These are phyloP conservation scores for Gallinago stenura DNA, from an alignment of 2,797 vertebrate species.

Conservation along the genomic window DNA sequence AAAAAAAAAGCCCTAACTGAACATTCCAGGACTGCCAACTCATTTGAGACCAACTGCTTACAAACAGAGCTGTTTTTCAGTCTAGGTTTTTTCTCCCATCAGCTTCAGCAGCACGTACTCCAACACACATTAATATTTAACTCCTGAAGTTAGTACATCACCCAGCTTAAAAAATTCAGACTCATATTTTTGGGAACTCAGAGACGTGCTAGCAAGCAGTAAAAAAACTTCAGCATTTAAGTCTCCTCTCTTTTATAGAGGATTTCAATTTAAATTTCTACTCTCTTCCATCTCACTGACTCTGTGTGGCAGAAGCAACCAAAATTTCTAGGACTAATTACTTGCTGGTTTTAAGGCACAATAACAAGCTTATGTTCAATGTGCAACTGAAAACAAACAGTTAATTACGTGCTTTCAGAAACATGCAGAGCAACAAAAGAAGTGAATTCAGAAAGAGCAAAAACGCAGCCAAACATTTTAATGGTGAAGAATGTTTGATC, in stretches of 20 bases:
- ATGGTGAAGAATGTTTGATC: background rate
- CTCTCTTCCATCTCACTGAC: background rate
- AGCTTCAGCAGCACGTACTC: background rate
- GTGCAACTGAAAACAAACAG: background rate
- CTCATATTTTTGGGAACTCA: background rate
- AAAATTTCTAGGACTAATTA: background rate
- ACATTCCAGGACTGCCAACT: background rate
- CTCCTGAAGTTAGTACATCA: background rate
- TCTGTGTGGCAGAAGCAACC: background rate
- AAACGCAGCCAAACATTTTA: background rate
- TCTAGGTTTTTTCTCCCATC: background rate
- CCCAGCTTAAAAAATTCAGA: background rate
- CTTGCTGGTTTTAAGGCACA: background rate
- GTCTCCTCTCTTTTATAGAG: background rate
- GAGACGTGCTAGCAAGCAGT: background rate
- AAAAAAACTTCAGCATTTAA: background rate
- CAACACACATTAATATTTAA: background rate
- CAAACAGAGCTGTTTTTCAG: background rate
- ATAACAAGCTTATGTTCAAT: background rate
- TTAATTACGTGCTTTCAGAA: conserved; percentile 1
- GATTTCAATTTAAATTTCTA: background rate
- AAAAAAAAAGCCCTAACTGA: background rate
- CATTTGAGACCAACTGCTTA: background rate
- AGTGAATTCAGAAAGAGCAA: background rate
- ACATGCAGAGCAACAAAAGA: background rate